A percentile compares a stretch with the other conserved stretches of the same genome.
Evolutionary conservation across 2,888 invertebrate genomes (phyloP).

Genomic region (Hesperia comma): DNA sequence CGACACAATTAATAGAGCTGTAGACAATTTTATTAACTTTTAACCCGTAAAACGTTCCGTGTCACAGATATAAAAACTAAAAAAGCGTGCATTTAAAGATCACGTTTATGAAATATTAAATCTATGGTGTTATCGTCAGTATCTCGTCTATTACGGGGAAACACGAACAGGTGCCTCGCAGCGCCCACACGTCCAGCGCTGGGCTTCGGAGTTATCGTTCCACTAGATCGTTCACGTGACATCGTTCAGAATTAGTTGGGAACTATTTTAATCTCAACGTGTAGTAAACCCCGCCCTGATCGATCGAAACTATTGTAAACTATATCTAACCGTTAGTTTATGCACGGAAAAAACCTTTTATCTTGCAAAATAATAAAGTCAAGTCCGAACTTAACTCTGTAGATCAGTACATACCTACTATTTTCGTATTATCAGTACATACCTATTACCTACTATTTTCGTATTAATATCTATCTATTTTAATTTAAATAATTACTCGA

Average conservation of each 20-base stretch:
- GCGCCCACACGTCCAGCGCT: constrained; percentile 61
- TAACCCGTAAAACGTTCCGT: constrained; percentile 6
- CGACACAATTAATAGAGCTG: neutral
- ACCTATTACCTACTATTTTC: too few species aligned
- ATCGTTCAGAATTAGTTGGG: constrained; percentile 9
- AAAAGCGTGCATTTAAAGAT: constrained; percentile 66
- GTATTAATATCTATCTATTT: too few species aligned
- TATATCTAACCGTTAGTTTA: too few species aligned
- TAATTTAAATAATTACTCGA: too few species aligned
- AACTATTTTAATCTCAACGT: constrained; percentile 4
- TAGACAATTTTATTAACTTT: neutral
- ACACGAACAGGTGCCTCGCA: constrained; percentile 62
- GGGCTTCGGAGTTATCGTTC: constrained; percentile 73
- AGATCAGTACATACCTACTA: too few species aligned
- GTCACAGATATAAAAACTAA: constrained; percentile 55
- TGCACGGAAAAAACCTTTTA: too few species aligned
- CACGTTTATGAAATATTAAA: constrained; percentile 82
- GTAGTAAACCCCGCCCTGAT: too few species aligned
- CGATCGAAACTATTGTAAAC: too few species aligned
- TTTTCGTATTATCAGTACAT: too few species aligned
- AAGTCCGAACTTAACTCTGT: too few species aligned
- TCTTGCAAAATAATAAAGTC: too few species aligned
- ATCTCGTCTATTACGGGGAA: constrained; percentile 65
- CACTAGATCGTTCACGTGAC: constrained; percentile 48
- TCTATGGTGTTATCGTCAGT: constrained; percentile 64